A percentile compares a stretch with the other conserved stretches of the same genome.
phyloP scores from a whole-genome alignment of 1,140 invertebrate genomes.

The Procambarus clarkii region DNA sequence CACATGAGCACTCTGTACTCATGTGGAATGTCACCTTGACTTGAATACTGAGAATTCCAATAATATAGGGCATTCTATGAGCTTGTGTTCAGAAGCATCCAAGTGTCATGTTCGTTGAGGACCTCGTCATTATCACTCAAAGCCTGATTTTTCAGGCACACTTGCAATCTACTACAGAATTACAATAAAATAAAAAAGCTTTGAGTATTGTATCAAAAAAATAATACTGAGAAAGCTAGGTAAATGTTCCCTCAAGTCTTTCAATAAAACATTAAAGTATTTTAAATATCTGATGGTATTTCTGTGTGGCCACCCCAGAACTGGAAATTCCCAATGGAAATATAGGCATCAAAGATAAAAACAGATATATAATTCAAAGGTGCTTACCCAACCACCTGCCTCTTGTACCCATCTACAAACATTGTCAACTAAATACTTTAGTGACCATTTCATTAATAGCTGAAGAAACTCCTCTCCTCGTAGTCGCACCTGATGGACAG shows the following conservation, averaged over 20 bases:
- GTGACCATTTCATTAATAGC: constrained; percentile 75
- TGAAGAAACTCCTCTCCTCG: constrained; percentile 68
- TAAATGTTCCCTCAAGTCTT: neutral
- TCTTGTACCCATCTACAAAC: constrained; percentile 74
- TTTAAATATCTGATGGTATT: neutral
- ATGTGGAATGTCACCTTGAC: too few species aligned
- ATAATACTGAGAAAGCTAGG: too few species aligned
- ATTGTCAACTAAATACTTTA: constrained; percentile 73
- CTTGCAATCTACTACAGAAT: too few species aligned
- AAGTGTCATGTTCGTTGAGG: too few species aligned
- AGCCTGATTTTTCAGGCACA: too few species aligned
- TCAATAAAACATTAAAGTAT: neutral
- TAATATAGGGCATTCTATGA: too few species aligned
- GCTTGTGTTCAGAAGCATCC: too few species aligned
- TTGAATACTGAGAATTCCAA: too few species aligned
- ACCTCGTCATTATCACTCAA: too few species aligned
- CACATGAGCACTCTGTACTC: too few species aligned
- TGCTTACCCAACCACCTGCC: constrained; percentile 74
- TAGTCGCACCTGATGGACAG: constrained; percentile 73
- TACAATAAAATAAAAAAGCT: too few species aligned
- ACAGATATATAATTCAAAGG: neutral
- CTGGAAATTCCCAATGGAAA: neutral
- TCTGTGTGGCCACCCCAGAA: too few species aligned
- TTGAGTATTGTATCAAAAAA: neutral
- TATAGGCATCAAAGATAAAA: neutral